Conservation (phyloP, 1,140 invertebrate genomes). For the Leucophenga varia region DNA sequence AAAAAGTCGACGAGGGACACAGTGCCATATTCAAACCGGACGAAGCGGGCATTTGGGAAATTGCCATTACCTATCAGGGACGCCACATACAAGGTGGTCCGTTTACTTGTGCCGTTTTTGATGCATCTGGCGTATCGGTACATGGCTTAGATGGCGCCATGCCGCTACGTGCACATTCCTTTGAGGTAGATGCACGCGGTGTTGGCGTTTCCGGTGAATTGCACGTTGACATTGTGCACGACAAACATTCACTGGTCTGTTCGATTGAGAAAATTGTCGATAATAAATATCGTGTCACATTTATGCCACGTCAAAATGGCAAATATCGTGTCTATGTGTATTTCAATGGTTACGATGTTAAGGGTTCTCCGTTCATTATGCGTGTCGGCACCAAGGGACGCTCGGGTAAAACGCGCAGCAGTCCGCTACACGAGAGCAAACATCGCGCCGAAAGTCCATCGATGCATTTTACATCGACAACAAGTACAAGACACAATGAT, state of each 20-base stretch:
- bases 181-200: conserved; percentile 77
- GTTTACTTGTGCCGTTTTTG: conserved; percentile 96
- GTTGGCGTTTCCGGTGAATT: conserved; percentile 87
- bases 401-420: conserved; percentile 57
- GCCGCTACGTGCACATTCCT: conserved; percentile 75
- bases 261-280: conserved; percentile 79
- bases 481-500: conserved; percentile 46
- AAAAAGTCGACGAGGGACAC: conserved; percentile 76
- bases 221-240: conserved; percentile 84
- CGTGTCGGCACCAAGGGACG: conserved; percentile 70
- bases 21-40: conserved; percentile 95
- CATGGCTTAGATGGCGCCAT: conserved; percentile 73
- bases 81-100: conserved; percentile 95
- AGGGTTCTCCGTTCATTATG: conserved; percentile 82
- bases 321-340: conserved; percentile 90
- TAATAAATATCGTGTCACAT: conserved; percentile 83
- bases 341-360: conserved; percentile 95
- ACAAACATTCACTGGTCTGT: conserved; percentile 80
- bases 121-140: conserved; percentile 86
- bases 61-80: conserved; percentile 92
- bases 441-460: conserved; percentile 54
- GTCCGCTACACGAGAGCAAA: conserved; percentile 51
- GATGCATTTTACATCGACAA: conserved; percentile 52
- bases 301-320: conserved; percentile 84
- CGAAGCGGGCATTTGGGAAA: conserved; percentile 95